Evolutionary conservation across 2,888 invertebrate species (phyloP), one percentile per base, ranked within the genome.

Genomic region (Patella ulyssiponensis): DNA sequence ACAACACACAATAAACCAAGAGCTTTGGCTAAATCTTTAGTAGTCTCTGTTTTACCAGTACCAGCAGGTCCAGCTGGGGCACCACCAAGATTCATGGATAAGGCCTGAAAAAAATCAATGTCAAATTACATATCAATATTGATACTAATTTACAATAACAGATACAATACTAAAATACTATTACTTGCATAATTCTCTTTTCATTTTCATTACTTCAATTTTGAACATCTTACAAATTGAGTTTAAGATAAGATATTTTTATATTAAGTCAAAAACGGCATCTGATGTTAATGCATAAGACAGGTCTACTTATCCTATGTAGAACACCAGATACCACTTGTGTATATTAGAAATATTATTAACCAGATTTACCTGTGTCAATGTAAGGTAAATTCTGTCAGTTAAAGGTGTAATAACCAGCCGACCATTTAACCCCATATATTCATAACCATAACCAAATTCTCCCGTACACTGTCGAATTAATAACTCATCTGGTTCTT

Each of bases 371-470:
- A 90, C 90, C 92, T 97, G 97, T 0, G 98, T 98, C 77, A 98
- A 95, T 1, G 97, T 97, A 79, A 98, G 93, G 91, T 97, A 97
- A 86, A 97, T 97, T 79, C 97, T 94, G 91, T 98, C 98, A 0
- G 98, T 98, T 4, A 98, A 92, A 0, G 97, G 97, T 0, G 98
- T 98, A 80, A 97, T 96, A 12, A 98, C 97, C 77, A 98, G 93
- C 69, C 97, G 94, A 0, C 96, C 97, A 91, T 97, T 97, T 14
- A 97, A 92, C 0, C 98, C 98, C 97, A 97, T 97, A 91, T 98
- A 98, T 90, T 98, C 98, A 90, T 97, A 98, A 5, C 98, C 98
- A 88, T 97, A 98, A 80, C 96, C 96, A 90, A 98, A 98, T 33
- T 94, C 92, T 69, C 96, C 96, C 88, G 92, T 81, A 89, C 97